Evolutionary conservation across 2,113 vertebrate species (phyloP).

Genomic region (human): DNA sequence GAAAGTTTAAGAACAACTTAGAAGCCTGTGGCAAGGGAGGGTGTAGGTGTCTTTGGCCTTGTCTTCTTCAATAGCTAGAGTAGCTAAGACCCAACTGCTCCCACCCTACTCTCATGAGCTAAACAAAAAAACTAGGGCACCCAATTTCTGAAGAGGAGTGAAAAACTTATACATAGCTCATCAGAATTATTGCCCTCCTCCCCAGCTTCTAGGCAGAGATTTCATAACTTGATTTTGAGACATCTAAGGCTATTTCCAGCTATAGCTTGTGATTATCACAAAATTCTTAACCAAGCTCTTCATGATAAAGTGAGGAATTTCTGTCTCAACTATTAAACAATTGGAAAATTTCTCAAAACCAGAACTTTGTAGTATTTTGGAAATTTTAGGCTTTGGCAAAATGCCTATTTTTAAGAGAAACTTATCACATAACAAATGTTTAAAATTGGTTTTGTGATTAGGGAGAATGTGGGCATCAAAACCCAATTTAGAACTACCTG

Average conservation of each 20-base stretch:
- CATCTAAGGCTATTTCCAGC: conserved; percentile 5
- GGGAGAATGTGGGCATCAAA: background rate
- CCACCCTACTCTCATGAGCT: background rate
- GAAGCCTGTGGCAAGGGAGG: background rate
- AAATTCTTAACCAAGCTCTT: conserved; percentile 35
- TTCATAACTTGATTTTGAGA: conserved; percentile 28
- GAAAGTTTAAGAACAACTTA: background rate
- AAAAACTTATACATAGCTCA: background rate
- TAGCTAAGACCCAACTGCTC: background rate
- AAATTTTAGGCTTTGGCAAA: conserved; percentile 25
- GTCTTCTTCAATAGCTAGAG: background rate
- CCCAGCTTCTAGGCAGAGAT: background rate
- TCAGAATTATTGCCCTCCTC: background rate
- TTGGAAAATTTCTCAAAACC: background rate
- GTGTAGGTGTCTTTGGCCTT: background rate
- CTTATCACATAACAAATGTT: background rate
- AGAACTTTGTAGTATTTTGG: background rate
- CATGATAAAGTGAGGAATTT: background rate
- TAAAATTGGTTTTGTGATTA: background rate
- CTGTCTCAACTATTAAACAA: background rate
- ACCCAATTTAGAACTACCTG: background rate
- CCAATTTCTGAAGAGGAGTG: conserved; percentile 19
- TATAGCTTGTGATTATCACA: background rate
- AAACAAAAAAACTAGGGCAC: conserved; percentile 18
- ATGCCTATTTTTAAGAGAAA: background rate